Conservation (phyloP, 2,113 vertebrate genomes). For the Phaethon lepturus region DNA sequence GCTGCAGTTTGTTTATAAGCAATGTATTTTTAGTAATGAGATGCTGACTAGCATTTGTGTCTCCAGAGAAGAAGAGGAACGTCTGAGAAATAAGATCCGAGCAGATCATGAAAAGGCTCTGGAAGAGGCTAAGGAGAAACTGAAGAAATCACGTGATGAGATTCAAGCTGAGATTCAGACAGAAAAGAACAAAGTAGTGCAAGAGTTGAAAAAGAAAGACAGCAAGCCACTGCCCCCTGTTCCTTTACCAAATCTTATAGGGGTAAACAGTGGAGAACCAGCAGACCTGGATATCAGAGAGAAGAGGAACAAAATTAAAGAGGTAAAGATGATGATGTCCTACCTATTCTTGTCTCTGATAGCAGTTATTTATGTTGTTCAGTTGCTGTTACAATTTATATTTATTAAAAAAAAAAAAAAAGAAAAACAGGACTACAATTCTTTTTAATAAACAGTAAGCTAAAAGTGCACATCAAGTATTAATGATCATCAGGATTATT, state of each 20-base stretch:
- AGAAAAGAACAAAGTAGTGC: conserved; percentile 90
- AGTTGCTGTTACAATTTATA: background rate
- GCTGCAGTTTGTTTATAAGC: background rate
- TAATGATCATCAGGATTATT: background rate
- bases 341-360: background rate
- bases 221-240: conserved; percentile 88
- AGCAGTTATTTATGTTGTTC: background rate
- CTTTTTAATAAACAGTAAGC: background rate
- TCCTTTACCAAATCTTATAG: conserved; percentile 91
- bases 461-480: background rate
- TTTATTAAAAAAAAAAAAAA: background rate
- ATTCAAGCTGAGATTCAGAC: conserved; percentile 96
- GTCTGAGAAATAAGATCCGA: conserved; percentile 94
- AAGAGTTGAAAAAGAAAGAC: conserved; percentile 89
- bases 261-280: conserved; percentile 90
- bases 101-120: conserved; percentile 96
- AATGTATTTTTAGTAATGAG: background rate
- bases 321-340: conserved; percentile 79
- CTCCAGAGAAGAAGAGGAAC: conserved; percentile 95
- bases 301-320: conserved; percentile 96
- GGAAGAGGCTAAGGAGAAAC: conserved; percentile 98
- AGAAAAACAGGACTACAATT: background rate
- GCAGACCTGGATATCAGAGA: conserved; percentile 86
- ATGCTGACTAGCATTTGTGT: conserved; percentile 45
- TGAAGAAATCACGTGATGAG: conserved; percentile 93